Base-by-base conservation (phyloP, 2,888 invertebrate genomes). In the Spodoptera picta region DNA sequence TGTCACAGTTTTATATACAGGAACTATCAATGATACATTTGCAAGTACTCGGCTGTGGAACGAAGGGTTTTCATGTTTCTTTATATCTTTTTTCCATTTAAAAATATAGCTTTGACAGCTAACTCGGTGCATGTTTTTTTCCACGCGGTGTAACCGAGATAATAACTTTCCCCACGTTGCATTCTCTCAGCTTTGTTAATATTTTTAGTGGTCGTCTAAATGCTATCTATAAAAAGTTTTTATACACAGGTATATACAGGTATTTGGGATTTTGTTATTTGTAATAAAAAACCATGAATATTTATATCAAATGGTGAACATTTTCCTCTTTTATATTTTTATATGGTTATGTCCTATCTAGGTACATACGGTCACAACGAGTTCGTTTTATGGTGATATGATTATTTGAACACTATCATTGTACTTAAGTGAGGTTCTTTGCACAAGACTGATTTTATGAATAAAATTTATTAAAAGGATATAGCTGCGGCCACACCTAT, bases 1-100 rank as follows among this genome's bases (percentile, higher is more conserved):
- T 76, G 77, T 81, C 81, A 83, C 77, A 82, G 79, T 83, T 84
- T 81, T 82, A 82, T 77, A 67, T 75, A 77, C 70, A 75, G 76
- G 73, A 77, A 82, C 80, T 82, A 76, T 70, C 67, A 73, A 76
- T 76, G 74, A 79, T 64, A 80, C 72, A 78, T 81, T 83, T 73
- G 73, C 65, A 73, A 65, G 67, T 66, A 49, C 49, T 61, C 46
- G 46, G 48, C 52, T 69, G 59, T 52, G 57, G 62, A 68, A 52
- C 52, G 59, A 71, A 72, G 51, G 53, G 52, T 57, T 67, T 36
- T 57, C 53, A 56, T 59, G 61, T 44, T 54, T 24, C 50, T 65
- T 64, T 69, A 46, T 51, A 60, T 60, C 12, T 49, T 62, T 73
- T 65, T 75, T 57, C 19, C 41, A 53, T 64, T 65, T 60, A 50